Conservation (phyloP, 2,797 vertebrate species). For the Pangasius krempfi region DNA sequence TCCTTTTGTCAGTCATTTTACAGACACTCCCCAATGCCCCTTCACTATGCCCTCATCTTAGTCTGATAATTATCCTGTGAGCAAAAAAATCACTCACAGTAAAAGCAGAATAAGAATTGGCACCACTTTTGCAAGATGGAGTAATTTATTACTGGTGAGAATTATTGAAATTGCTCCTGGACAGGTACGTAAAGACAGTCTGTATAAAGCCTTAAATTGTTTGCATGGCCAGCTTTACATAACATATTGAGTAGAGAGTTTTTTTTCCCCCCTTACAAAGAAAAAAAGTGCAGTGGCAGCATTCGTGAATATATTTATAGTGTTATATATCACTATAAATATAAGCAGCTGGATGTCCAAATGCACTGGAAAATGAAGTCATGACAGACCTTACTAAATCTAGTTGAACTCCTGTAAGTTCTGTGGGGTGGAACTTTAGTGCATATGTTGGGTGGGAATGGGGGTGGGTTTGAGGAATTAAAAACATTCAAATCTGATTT, state of each 20-base stretch:
- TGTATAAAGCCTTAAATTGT: neutral
- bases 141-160: neutral
- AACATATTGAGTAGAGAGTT: neutral
- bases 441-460: neutral
- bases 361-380: no score
- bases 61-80: neutral
- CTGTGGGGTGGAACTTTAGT: no score
- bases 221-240: neutral
- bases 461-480: neutral
- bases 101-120: neutral
- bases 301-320: neutral
- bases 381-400: no score
- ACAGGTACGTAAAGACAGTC: neutral
- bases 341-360: neutral
- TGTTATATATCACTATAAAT: neutral
- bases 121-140: neutral
- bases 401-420: no score
- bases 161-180: neutral
- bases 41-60: neutral
- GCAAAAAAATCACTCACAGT: neutral
- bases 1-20: no score
- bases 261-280: neutral
- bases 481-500: no score
- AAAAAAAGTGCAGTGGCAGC: neutral
- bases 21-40: no score